Percentiles rank a stretch among this genome's conserved stretches.
Conservation (phyloP, 2,888 invertebrate genomes). For the Amphipoea oculea region DNA sequence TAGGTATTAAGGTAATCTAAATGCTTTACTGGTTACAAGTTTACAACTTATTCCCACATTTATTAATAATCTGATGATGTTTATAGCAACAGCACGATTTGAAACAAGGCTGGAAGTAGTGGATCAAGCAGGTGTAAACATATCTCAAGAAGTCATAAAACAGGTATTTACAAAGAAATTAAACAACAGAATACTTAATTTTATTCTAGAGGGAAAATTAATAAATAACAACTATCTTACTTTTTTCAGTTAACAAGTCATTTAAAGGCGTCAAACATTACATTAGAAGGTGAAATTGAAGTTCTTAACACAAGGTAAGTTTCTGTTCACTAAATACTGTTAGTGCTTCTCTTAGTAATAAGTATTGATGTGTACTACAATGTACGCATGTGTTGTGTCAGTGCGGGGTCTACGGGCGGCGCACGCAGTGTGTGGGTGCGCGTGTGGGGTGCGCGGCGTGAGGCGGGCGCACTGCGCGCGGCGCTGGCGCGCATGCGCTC, state of each 20-base stretch:
- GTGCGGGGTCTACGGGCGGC: constrained; percentile 75
- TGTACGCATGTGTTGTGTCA: constrained; percentile 55
- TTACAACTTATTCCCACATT: neutral
- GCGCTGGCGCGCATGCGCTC: constrained; percentile 78
- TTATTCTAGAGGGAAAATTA: neutral
- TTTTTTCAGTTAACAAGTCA: constrained; percentile 91
- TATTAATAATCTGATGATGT: neutral
- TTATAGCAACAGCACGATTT: constrained; percentile 91
- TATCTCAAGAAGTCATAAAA: constrained; percentile 82
- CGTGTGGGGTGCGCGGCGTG: constrained; percentile 82
- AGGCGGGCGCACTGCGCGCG: constrained; percentile 81
- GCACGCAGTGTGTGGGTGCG: constrained; percentile 81
- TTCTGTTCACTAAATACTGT: no score
- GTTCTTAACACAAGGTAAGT: constrained; percentile 93
- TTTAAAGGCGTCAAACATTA: constrained; percentile 92
- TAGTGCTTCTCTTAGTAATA: neutral
- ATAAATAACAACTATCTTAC: constrained; percentile 70
- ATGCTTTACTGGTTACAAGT: neutral
- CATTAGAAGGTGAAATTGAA: constrained; percentile 91
- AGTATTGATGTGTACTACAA: constrained; percentile 62
- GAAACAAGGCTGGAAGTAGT: constrained; percentile 90
- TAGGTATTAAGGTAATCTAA: neutral
- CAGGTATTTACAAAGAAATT: constrained; percentile 72
- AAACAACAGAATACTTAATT: constrained; percentile 25
- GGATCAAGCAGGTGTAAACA: constrained; percentile 85